Base-by-base conservation (phyloP, 2,113 vertebrate species). In the Bolborhynchus lineola region DNA sequence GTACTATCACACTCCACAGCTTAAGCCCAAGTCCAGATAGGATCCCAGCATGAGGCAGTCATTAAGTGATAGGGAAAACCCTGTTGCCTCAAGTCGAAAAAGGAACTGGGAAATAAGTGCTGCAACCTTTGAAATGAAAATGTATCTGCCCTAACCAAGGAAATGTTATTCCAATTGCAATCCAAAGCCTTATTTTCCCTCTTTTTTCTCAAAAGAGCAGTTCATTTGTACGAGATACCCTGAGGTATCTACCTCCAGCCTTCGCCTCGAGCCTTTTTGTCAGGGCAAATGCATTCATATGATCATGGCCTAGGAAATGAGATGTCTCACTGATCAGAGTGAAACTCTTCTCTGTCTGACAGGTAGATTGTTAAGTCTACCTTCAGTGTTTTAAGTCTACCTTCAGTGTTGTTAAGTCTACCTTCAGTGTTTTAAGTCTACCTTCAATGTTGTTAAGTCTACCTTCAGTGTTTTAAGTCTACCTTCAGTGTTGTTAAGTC, bases 41-140 rank as follows among this genome's bases (percentile, higher is more conserved):
- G 11, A 50, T 63, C 50, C 46, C 33, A 63, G 23, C 15, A 41
- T 6, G 15, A 82, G 83, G 21, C 17, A 33, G 29, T 53, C 49
- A 2, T 29, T 52, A 26, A 0, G 1, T 33, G 46, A 37, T 50
- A 95, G 37, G n/a, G 83, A 88, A 95, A 94, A 29, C 26, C 28
- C 64, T 3, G 1, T 9, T 78, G 80, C 72, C 50, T 86, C 23
- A 78, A 92, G 82, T 37, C 6, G 35, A 53, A 78, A 92, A 59
- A 5, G 7, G 49, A 46, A 44, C 28, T 8, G 28, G 41, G 46
- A 64, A 95, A 86, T 64, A 91, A 60, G 50, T 19, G 17, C 50
- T 76, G 50, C 12, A 93, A 20, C 12, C 47, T 93, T 94, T 93
- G 92, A 97, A 92, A 81, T 92, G 68, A 93, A 95, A 93, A 95